phyloP scores from a whole-genome alignment of 2,113 vertebrate genomes.

The Urocitellus parryii region DNA sequence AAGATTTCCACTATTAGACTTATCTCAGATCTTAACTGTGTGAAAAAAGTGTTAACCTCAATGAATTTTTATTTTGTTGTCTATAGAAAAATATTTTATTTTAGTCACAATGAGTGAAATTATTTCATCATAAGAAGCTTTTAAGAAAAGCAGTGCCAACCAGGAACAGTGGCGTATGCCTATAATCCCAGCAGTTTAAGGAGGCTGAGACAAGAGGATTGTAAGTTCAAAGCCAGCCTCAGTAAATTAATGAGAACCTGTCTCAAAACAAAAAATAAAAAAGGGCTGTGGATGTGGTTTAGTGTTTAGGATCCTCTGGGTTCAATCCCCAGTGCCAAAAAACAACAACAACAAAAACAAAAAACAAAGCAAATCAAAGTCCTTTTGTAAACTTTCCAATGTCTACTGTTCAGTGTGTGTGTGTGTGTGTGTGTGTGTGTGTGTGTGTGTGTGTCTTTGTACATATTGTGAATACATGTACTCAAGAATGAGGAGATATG shows the following conservation, averaged over 20 bases:
- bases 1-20: not conserved
- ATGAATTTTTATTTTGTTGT: not conserved
- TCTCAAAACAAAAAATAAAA: too few species aligned
- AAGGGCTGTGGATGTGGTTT: too few species aligned
- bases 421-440: not conserved
- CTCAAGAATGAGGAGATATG: not conserved
- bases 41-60: not conserved
- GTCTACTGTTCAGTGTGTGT: not conserved
- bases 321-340: too few species aligned
- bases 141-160: not conserved
- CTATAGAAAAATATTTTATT: not conserved
- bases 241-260: too few species aligned
- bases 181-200: too few species aligned
- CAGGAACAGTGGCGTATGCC: too few species aligned
- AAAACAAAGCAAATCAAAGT: not conserved
- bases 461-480: not conserved
- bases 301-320: too few species aligned
- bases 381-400: not conserved
- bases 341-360: too few species aligned
- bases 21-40: not conserved
- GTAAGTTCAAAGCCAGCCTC: too few species aligned
- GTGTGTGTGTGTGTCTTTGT: not conserved
- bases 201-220: too few species aligned
- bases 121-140: not conserved
- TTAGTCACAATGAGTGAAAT: not conserved